These are phyloP conservation scores for Agrypnia vestita DNA, from an alignment of 1,140 invertebrate genomes.

Conservation along the genomic window DNA sequence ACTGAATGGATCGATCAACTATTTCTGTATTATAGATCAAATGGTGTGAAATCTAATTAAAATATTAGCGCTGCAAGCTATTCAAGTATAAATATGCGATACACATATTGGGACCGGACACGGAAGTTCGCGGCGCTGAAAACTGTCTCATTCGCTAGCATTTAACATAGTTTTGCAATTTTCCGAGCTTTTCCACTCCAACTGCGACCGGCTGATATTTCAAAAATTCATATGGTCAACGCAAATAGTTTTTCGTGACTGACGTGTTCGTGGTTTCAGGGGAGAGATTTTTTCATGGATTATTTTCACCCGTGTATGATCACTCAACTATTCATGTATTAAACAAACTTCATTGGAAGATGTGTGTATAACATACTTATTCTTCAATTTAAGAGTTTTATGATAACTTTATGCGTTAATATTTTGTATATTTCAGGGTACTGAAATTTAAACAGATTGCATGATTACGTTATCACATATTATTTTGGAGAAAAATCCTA, in stretches of 20 bases:
- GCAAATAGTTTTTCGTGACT: constrained; percentile 1
- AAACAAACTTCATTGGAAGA: too few species aligned
- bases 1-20: too few species aligned
- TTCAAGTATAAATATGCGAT: not conserved
- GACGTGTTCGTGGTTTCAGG: not conserved
- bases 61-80: not conserved
- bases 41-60: not conserved
- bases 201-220: not conserved
- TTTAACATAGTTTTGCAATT: constrained; percentile 44
- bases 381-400: too few species aligned
- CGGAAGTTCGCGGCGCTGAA: not conserved
- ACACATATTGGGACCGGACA: not conserved
- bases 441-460: too few species aligned
- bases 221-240: constrained; percentile 10
- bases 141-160: constrained; percentile 25
- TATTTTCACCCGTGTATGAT: too few species aligned
- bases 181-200: constrained; percentile 6
- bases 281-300: not conserved
- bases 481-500: too few species aligned
- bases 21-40: too few species aligned
- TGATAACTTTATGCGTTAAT: too few species aligned
- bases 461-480: too few species aligned
- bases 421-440: not conserved
- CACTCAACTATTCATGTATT: too few species aligned
- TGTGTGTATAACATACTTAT: too few species aligned